Conservation (phyloP, 1,140 invertebrate genomes). For the Brachionus calyciflorus region DNA sequence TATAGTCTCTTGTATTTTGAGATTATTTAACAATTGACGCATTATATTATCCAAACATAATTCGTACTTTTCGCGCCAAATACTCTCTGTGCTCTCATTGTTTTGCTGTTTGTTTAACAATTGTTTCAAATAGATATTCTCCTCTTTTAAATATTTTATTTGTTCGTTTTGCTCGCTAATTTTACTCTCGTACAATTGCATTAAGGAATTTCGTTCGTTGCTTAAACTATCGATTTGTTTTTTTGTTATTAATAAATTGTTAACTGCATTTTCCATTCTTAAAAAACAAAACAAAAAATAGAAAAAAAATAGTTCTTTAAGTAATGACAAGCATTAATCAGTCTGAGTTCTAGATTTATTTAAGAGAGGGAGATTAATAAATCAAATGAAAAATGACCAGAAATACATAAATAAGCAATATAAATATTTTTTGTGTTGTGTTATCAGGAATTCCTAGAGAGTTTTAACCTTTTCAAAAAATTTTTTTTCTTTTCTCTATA, state of each 20-base stretch:
- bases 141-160: conserved; percentile 41
- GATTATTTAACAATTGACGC: conserved; percentile 11
- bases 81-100: background rate
- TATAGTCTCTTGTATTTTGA: conserved; percentile 26
- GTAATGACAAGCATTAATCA: too few species aligned
- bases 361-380: too few species aligned
- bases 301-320: background rate
- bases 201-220: conserved; percentile 35
- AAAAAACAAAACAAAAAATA: background rate
- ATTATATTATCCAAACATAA: conserved; percentile 1
- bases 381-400: too few species aligned
- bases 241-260: conserved; percentile 41
- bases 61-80: conserved; percentile 7
- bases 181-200: conserved; percentile 32
- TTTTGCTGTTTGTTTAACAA: background rate
- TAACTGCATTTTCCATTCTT: conserved; percentile 47
- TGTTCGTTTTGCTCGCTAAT: conserved; percentile 30
- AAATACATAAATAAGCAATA: too few species aligned
- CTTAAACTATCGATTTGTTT: conserved; percentile 32
- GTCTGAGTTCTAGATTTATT: too few species aligned
- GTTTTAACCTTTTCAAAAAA: too few species aligned
- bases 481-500: too few species aligned
- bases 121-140: conserved; percentile 5
- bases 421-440: too few species aligned
- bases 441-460: too few species aligned